Conservation (phyloP, 2,888 invertebrate genomes). For the Ephialtes manifestator region DNA sequence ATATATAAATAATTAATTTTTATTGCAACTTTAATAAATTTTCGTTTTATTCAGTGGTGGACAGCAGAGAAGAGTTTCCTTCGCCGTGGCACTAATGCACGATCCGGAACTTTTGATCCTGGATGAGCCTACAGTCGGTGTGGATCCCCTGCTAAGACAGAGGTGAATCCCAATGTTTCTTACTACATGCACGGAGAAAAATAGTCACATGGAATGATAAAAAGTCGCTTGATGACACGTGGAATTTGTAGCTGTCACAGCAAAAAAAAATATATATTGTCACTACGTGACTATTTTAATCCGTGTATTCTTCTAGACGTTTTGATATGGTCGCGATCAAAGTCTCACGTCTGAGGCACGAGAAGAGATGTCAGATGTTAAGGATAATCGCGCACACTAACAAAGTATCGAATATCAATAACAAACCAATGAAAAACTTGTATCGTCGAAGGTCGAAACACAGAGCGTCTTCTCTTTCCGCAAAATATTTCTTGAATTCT, state of each 20-base stretch:
- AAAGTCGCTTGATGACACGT: too few species aligned
- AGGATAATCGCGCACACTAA: neutral
- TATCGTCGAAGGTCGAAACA: constrained; percentile 23
- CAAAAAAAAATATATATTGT: too few species aligned
- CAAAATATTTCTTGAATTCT: constrained; percentile 12
- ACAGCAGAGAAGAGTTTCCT: constrained; percentile 96
- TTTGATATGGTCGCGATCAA: neutral
- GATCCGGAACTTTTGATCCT: constrained; percentile 96
- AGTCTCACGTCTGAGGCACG: neutral
- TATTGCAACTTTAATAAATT: constrained; percentile 17
- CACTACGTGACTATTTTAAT: neutral
- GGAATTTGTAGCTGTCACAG: too few species aligned
- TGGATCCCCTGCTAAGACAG: constrained; percentile 95
- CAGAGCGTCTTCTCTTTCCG: neutral
- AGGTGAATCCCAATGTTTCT: constrained; percentile 84
- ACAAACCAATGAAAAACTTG: constrained; percentile 8
- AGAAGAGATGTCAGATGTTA: neutral
- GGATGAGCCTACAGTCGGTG: constrained; percentile 97
- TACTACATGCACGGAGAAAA: neutral
- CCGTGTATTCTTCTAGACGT: neutral
- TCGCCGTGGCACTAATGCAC: constrained; percentile 96
- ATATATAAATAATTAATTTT: constrained; percentile 6
- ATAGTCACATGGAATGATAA: too few species aligned
- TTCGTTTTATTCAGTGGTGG: constrained; percentile 90
- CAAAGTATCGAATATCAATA: neutral